Conservation (phyloP, 2,113 vertebrate species). For the Isichthys henryi region DNA sequence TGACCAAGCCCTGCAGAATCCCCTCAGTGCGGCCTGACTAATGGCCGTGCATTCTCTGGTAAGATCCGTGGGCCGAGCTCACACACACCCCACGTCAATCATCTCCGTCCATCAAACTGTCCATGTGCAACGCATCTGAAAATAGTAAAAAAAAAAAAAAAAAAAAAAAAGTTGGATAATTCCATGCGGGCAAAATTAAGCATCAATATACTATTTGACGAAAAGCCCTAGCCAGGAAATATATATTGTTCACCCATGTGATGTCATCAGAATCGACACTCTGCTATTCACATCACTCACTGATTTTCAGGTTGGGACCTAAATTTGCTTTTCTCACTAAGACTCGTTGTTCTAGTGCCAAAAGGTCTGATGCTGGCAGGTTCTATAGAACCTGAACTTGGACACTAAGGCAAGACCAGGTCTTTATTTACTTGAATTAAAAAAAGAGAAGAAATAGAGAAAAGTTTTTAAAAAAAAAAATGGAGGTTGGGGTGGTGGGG, state of each 20-base stretch:
- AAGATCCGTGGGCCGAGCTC: background rate
- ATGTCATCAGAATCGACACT: background rate
- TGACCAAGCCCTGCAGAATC: too few species aligned
- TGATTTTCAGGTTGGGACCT: background rate
- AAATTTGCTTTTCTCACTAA: background rate
- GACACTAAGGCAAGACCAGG: background rate
- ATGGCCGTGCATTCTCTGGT: background rate
- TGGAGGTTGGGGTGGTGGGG: background rate
- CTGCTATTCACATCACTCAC: background rate
- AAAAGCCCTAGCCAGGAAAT: background rate
- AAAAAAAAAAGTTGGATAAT: background rate
- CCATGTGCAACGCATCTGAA: background rate
- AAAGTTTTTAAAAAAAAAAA: background rate
- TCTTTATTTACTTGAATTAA: conserved; percentile 21
- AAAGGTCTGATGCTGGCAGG: conserved; percentile 15
- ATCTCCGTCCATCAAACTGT: background rate
- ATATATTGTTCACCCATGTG: background rate
- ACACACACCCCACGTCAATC: background rate
- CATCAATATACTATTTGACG: background rate
- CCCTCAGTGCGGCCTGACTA: background rate
- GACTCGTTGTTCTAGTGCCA: conserved; percentile 20
- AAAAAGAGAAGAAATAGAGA: background rate
- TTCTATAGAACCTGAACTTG: background rate
- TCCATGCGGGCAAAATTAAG: conserved; percentile 37
- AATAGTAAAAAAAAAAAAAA: background rate